Evolutionary conservation across 2,113 vertebrate species (phyloP).

Genomic region (Pogonocichla stellata): DNA sequence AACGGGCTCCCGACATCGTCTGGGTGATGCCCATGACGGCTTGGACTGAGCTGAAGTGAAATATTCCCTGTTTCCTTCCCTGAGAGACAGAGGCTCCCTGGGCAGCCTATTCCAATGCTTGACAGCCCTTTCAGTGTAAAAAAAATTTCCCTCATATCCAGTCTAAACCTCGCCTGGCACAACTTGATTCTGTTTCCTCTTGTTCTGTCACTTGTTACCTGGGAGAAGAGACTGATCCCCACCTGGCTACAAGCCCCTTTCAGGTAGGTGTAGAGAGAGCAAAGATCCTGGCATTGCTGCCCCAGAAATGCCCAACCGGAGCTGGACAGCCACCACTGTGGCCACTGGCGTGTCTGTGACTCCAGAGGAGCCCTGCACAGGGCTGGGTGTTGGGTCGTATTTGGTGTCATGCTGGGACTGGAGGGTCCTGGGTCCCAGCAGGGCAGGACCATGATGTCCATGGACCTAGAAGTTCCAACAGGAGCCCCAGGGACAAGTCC

Average conservation of each 20-base stretch:
- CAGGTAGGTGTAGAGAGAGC: neutral
- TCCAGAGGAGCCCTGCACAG: neutral
- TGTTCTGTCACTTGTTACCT: neutral
- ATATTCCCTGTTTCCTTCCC: neutral
- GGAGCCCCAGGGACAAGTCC: neutral
- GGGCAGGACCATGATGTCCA: rapidly evolving
- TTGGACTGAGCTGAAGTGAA: neutral
- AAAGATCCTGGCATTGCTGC: rapidly evolving
- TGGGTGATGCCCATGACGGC: rapidly evolving
- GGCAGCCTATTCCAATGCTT: neutral
- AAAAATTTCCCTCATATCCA: neutral
- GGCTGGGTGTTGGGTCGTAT: neutral
- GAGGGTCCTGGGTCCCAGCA: neutral
- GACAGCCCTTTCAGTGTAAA: neutral
- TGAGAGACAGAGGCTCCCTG: neutral
- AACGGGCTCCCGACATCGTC: rapidly evolving
- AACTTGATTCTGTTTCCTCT: neutral
- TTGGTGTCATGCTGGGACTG: neutral
- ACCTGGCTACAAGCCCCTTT: neutral
- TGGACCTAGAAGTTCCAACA: neutral
- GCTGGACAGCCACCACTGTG: neutral
- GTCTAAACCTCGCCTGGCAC: neutral
- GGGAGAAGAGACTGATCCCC: neutral
- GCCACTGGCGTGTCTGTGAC: rapidly evolving
- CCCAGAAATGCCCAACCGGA: neutral